Evolutionary conservation across 2,797 vertebrate species (phyloP).

Genomic region (Valencia hispanica): DNA sequence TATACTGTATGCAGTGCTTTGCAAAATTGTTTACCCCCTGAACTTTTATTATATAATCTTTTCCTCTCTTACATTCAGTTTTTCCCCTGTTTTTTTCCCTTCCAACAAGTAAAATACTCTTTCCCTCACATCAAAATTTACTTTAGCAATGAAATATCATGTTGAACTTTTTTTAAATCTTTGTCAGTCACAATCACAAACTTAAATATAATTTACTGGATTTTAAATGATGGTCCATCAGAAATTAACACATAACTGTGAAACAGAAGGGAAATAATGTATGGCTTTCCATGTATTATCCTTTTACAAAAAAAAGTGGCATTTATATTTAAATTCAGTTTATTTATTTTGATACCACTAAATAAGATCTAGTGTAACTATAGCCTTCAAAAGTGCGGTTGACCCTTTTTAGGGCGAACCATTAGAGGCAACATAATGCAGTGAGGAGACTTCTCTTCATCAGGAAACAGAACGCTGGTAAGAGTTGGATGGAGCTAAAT

Average conservation of each 20-base stretch:
- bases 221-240: neutral
- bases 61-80: too few species aligned
- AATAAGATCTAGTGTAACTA: neutral
- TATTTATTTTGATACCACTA: too few species aligned
- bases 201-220: neutral
- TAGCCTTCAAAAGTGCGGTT: neutral
- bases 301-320: too few species aligned
- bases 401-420: neutral
- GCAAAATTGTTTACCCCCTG: neutral
- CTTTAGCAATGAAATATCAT: too few species aligned
- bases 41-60: neutral
- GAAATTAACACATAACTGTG: neutral
- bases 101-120: too few species aligned
- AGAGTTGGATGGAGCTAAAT: neutral
- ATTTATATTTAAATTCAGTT: too few species aligned
- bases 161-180: too few species aligned
- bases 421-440: neutral
- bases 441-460: neutral
- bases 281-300: neutral
- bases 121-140: too few species aligned
- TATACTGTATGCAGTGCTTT: neutral
- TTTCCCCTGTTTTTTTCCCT: too few species aligned
- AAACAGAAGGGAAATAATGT: neutral
- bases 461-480: neutral
- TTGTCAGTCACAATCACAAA: neutral